Evolutionary conservation across 2,888 invertebrate species (phyloP).

Genomic region (Heliconius hortense): DNA sequence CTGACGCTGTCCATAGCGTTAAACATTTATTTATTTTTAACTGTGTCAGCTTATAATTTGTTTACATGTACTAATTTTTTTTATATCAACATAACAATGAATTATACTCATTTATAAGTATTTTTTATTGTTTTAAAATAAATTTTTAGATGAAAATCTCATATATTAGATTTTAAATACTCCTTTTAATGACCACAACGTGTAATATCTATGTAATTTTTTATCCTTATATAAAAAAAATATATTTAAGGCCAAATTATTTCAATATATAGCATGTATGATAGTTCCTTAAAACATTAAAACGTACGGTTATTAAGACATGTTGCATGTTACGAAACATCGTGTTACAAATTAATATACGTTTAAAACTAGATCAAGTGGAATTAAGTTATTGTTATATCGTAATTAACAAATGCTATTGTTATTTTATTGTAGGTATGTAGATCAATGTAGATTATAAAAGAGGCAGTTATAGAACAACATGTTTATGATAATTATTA

Average conservation of each 20-base stretch:
- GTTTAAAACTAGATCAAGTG: constrained; percentile 14
- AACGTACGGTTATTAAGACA: constrained; percentile 1
- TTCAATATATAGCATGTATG: background rate
- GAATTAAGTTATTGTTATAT: constrained; percentile 6
- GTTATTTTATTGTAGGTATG: background rate
- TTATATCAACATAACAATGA: no score
- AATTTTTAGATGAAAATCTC: no score
- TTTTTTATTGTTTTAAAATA: background rate
- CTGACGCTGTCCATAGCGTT: background rate
- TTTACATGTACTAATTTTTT: no score
- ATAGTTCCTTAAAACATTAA: background rate
- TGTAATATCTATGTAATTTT: background rate
- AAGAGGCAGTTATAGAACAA: background rate
- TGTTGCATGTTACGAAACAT: constrained; percentile 18
- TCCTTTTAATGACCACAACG: no score
- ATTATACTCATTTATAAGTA: background rate
- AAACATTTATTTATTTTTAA: no score
- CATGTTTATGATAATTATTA: no score
- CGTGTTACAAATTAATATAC: constrained; percentile 10
- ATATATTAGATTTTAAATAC: no score
- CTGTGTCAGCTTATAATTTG: no score
- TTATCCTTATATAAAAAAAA: background rate
- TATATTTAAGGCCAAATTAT: no score
- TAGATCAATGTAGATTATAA: background rate
- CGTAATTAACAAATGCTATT: background rate